phyloP scores from a whole-genome alignment of 2,888 invertebrate species.

The Campoplex capitator region DNA sequence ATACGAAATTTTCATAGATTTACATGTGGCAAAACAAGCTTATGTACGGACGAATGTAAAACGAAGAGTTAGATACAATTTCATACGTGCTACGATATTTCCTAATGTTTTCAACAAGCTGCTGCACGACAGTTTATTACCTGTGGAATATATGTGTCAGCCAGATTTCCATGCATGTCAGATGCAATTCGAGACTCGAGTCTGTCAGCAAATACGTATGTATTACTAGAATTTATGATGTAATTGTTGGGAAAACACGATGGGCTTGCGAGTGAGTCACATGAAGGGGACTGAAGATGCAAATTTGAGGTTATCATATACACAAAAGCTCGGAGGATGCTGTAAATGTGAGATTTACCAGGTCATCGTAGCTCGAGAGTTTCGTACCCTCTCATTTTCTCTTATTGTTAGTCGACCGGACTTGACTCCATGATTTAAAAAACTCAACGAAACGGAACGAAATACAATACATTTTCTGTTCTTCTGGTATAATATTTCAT shows the following conservation, averaged over 20 bases:
- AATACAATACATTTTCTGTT: background rate
- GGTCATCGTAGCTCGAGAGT: conserved; percentile 5
- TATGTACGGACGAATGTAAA: background rate
- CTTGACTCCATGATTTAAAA: no score
- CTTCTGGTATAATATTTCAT: background rate
- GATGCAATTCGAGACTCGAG: conserved; percentile 32
- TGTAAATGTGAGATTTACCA: conserved; percentile 1
- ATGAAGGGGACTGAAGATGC: conserved; percentile 19
- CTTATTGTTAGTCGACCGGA: no score
- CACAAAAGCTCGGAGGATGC: conserved; percentile 4
- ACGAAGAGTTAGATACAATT: conserved; percentile 1
- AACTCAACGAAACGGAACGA: background rate
- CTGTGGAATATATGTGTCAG: conserved; percentile 3
- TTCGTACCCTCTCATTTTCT: conserved; percentile 23
- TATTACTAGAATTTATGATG: conserved; percentile 39
- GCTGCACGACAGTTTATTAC: conserved; percentile 22
- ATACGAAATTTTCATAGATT: conserved; percentile 3
- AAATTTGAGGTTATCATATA: conserved; percentile 20
- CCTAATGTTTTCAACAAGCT: conserved; percentile 34
- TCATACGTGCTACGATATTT: conserved; percentile 14
- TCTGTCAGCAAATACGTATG: conserved; percentile 7
- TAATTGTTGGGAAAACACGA: conserved; percentile 49
- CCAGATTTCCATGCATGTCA: conserved; percentile 26
- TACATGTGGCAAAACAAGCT: conserved; percentile 6
- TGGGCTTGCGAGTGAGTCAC: conserved; percentile 18